Evolutionary conservation across 2,797 vertebrate genomes (phyloP).

Genomic region (Mormyrus proboscirostris): DNA sequence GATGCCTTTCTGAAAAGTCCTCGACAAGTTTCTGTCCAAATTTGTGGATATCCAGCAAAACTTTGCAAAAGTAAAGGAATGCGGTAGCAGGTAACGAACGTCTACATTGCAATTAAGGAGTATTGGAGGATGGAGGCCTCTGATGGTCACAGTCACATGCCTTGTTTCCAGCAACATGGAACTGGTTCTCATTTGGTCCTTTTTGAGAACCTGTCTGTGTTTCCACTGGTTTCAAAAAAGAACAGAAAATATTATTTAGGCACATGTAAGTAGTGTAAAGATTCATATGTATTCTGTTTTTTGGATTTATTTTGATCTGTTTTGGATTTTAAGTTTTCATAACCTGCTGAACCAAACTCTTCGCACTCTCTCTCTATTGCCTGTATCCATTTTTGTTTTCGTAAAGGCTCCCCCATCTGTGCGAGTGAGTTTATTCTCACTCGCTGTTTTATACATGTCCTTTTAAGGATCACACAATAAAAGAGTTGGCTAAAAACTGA

Average conservation of each 20-base stretch:
- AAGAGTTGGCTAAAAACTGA: background rate
- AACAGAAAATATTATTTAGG: background rate
- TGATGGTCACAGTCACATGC: background rate
- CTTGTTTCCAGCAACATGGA: background rate
- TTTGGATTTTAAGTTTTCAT: background rate
- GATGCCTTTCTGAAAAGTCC: background rate
- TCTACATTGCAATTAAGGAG: background rate
- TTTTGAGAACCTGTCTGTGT: background rate
- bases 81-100: background rate
- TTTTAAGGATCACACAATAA: background rate
- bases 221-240: background rate
- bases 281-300: background rate
- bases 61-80: background rate
- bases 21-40: background rate
- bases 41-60: background rate
- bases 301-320: background rate
- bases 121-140: background rate
- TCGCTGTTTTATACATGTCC: background rate
- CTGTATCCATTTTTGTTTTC: background rate
- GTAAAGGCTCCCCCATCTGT: background rate
- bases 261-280: background rate
- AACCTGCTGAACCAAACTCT: background rate
- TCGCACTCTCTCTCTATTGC: background rate
- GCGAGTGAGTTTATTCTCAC: background rate
- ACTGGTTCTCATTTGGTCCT: background rate